Evolutionary conservation across 2,113 vertebrate species (phyloP), one percentile per base, ranked within the genome.

Genomic region (Corydoras sp.): DNA sequence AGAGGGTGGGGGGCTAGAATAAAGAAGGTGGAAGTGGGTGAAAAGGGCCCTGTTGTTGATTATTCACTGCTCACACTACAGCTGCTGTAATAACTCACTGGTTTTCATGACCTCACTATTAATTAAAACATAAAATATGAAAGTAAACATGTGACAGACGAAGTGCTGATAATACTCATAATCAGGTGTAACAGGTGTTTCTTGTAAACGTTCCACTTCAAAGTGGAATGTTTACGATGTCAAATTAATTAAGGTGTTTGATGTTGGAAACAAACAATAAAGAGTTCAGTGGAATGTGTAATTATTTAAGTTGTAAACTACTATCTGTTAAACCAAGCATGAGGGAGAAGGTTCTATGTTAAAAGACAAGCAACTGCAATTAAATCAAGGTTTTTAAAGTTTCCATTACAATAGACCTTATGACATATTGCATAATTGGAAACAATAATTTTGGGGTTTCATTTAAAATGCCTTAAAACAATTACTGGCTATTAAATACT

Each of bases 1-100:
- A 69, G 12, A 83, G 59, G 69, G 31, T 68, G 49, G 68, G 58
- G 56, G 54, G 32, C 54, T 3, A 43, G 48, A 64, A 29, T 15
- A 49, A 24, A 15, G 31, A 10, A 31, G 55, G n/a, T 11, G 9
- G 4, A 31, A 14, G 48, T 49, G 7, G 6, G 43, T 59, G 53
- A 58, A 60, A 59, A 60, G 60, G 15, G 35, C 55, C 15, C 15
- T 64, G 62, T 11, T n/a, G 61, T 55, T 79, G 50, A 69, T 50
- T 48, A 71, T 56, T 58, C 54, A 48, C 49, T 61, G 62, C 56
- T 55, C 71, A 70, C n/a, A 69, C 11, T 30, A 61, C 15, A 73
- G 61, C 29, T 61, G 18, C 32, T 35, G 32, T 35, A 35, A 35
- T 35, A 35, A 35, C 32, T 6, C 6, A 6, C 32, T 35, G 32